A percentile compares a stretch with the other conserved stretches of the same genome.
Conservation (phyloP, 64 coral and sea anemone species). For the Actinia equina region DNA sequence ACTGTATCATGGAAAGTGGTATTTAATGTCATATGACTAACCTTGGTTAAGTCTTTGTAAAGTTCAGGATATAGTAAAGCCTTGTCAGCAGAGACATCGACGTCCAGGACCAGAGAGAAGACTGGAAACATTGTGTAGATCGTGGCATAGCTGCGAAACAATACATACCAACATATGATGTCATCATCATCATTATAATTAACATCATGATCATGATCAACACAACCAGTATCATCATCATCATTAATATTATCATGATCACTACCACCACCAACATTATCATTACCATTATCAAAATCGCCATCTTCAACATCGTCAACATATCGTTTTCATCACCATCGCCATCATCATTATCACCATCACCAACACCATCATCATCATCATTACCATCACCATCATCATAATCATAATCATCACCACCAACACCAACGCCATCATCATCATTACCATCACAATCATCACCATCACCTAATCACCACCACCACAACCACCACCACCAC, state of each 20-base stretch:
- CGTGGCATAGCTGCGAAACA: constrained; percentile 73
- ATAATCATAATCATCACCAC: background rate
- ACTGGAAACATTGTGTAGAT: constrained; percentile 97
- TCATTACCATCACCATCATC: background rate
- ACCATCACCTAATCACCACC: too few species aligned
- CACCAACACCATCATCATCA: background rate
- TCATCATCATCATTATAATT: background rate
- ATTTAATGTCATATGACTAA: background rate
- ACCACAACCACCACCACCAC: too few species aligned
- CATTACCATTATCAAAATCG: too few species aligned
- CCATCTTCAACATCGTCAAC: background rate
- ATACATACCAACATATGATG: background rate
- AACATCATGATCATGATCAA: background rate
- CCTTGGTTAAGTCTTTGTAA: constrained; percentile 97
- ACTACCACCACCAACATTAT: too few species aligned
- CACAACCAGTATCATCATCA: too few species aligned
- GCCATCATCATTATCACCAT: background rate
- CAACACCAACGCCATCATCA: too few species aligned
- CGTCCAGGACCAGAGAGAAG: constrained; percentile 89
- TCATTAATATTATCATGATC: too few species aligned
- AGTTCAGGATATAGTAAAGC: constrained; percentile 85
- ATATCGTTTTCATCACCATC: background rate
- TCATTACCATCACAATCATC: too few species aligned
- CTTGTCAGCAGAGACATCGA: constrained; percentile 89
- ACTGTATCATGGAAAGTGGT: too few species aligned